These are phyloP conservation scores for Acanthaster planci DNA, from an alignment of 35 echinoderm and acorn worm species.

Conservation along the genomic window DNA sequence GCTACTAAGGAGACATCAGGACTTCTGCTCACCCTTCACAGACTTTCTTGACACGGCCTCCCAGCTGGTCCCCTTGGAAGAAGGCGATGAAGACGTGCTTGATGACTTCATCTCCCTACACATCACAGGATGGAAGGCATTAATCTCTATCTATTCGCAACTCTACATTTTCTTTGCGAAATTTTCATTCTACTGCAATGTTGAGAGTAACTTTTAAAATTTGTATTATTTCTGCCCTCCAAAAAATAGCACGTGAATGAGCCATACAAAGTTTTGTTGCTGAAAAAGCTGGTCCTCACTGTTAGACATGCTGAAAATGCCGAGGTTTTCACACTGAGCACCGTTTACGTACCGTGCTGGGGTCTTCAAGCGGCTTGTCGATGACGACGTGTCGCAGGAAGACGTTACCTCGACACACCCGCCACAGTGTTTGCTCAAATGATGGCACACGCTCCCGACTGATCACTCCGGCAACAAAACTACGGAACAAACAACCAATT, in stretches of 20 bases:
- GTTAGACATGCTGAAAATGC: too few relatives aligned
- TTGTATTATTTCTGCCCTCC: neutral
- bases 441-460: slow-evolving; percentile 73
- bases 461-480: slow-evolving; percentile 85
- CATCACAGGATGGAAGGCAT: neutral
- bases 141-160: neutral
- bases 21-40: slow-evolving; percentile 90
- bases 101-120: slow-evolving; percentile 85
- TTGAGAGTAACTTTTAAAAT: too few relatives aligned
- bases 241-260: neutral
- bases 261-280: neutral
- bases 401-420: slow-evolving; percentile 80
- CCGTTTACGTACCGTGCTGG: slow-evolving; percentile 61
- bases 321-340: too few relatives aligned
- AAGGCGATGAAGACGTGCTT: slow-evolving; percentile 99
- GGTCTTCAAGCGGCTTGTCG: slow-evolving; percentile 66
- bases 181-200: too few relatives aligned
- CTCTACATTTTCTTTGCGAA: too few relatives aligned
- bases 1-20: too few relatives aligned
- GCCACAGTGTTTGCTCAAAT: slow-evolving; percentile 87
- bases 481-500: slow-evolving; percentile 8
- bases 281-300: too few relatives aligned
- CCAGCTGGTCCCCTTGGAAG: slow-evolving; percentile 96
- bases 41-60: slow-evolving; percentile 87
- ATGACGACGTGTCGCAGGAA: slow-evolving; percentile 73